Conservation (phyloP, 2,113 vertebrate genomes). For the Macquaria australasica region DNA sequence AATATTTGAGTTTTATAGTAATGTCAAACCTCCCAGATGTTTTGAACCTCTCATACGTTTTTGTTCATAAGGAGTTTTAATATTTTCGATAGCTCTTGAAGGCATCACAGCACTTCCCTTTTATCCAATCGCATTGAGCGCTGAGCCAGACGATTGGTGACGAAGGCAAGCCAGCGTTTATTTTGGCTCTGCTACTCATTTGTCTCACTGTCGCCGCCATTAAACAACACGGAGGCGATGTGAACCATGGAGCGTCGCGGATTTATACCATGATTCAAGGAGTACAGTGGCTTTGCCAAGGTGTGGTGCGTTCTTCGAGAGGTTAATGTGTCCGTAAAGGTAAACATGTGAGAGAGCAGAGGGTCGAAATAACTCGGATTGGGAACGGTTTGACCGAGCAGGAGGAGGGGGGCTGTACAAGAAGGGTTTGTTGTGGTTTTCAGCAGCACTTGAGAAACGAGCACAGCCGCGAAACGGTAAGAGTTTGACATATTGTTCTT, state of each 20-base stretch:
- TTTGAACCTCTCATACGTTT: background rate
- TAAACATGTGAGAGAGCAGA: conserved; percentile 76
- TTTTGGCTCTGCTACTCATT: conserved; percentile 80
- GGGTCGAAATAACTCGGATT: conserved; percentile 51
- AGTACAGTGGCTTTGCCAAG: conserved; percentile 30
- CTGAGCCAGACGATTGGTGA: conserved; percentile 79
- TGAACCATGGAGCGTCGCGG: conserved; percentile 52
- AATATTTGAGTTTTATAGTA: background rate
- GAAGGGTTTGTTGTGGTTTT: conserved; percentile 77
- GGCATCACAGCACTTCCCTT: conserved; percentile 25
- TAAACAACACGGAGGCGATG: conserved; percentile 74
- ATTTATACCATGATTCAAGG: conserved; percentile 59
- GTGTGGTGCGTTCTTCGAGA: conserved; percentile 16
- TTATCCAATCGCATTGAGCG: conserved; percentile 72
- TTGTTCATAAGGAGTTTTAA: accelerated
- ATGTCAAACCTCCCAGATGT: background rate
- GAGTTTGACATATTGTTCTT: conserved; percentile 10
- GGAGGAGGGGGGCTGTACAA: conserved; percentile 48
- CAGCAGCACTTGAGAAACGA: conserved; percentile 47
- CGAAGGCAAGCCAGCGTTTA: conserved; percentile 74
- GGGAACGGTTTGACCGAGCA: conserved; percentile 72
- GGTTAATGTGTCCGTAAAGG: conserved; percentile 45
- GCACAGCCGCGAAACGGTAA: conserved; percentile 62
- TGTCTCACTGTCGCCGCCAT: conserved; percentile 83
- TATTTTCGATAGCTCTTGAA: conserved; percentile 8